Evolutionary conservation across 2,797 vertebrate genomes (phyloP).

Genomic region (Phyllotis vaccarum): DNA sequence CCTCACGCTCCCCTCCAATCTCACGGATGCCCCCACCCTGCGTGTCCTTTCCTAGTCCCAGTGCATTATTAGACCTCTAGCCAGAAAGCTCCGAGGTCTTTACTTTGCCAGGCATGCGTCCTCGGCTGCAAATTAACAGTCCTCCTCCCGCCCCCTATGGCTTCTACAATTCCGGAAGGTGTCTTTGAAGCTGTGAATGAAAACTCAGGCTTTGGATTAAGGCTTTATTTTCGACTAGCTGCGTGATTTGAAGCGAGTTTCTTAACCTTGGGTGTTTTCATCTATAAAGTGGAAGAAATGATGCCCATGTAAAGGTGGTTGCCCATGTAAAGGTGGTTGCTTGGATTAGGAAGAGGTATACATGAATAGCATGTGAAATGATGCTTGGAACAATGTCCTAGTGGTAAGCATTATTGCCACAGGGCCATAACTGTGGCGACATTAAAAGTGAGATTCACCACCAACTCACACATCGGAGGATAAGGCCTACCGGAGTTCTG

Average conservation of each 20-base stretch:
- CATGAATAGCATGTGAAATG: not conserved
- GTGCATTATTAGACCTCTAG: not conserved
- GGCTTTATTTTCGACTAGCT: conserved; percentile 63
- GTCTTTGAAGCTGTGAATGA: conserved; percentile 71
- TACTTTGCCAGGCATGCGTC: not conserved
- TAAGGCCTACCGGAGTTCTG: not conserved
- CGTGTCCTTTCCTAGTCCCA: conserved; percentile 20
- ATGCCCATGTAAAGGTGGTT: not conserved
- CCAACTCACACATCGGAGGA: not conserved
- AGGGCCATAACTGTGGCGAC: conserved; percentile 22
- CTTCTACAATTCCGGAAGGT: conserved; percentile 57
- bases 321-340: not conserved
- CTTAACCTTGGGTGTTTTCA: conserved; percentile 65
- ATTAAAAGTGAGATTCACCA: conserved; percentile 44
- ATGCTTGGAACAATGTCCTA: conserved; percentile 43
- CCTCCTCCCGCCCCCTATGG: not conserved
- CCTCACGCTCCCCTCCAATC: not conserved
- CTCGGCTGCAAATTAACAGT: not conserved
- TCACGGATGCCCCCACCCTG: not conserved
- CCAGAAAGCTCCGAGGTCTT: conserved; percentile 39
- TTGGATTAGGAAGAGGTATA: not conserved
- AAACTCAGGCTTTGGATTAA: conserved; percentile 65
- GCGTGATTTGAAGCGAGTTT: conserved; percentile 34
- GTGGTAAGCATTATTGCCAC: conserved; percentile 54
- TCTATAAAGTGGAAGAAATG: conserved; percentile 66